phyloP scores from a whole-genome alignment of 37 sponge, comb jelly and placozoan genomes.

The Dysidea cf. avara region DNA sequence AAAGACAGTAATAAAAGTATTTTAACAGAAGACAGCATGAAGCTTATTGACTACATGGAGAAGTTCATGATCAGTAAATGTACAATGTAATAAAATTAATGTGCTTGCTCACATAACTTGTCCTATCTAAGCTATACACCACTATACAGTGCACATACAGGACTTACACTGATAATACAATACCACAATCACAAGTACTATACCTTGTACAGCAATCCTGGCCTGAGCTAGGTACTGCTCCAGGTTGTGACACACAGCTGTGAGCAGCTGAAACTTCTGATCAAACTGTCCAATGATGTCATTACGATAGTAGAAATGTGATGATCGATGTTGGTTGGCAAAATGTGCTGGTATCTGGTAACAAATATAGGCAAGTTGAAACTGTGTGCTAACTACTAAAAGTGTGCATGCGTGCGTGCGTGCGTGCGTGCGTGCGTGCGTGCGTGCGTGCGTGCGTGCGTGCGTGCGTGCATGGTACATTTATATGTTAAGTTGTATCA shows the following conservation, averaged over 20 bases:
- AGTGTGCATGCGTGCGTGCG: not conserved
- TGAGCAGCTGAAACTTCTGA: constrained; percentile 77
- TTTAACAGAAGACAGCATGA: too few relatives aligned
- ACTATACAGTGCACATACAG: too few relatives aligned
- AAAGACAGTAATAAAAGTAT: too few relatives aligned
- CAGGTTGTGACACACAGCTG: constrained; percentile 69
- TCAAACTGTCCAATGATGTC: constrained; percentile 82
- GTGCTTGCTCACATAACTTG: too few relatives aligned
- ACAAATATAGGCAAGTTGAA: constrained; percentile 4
- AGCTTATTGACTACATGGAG: too few relatives aligned
- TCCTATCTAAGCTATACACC: too few relatives aligned
- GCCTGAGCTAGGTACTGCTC: constrained; percentile 64
- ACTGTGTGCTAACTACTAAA: not conserved
- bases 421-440: not conserved
- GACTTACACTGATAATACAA: too few relatives aligned
- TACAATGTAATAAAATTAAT: too few relatives aligned
- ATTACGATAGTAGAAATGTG: constrained; percentile 82
- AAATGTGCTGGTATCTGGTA: too few relatives aligned
- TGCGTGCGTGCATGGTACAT: not conserved
- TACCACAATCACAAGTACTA: too few relatives aligned
- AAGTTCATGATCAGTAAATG: too few relatives aligned
- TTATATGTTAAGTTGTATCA: not conserved
- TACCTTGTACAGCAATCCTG: not conserved
- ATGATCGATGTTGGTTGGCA: constrained; percentile 49
- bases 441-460: not conserved